Evolutionary conservation across 2,888 invertebrate genomes (phyloP).

Genomic region (Caenorhabditis sp.): DNA sequence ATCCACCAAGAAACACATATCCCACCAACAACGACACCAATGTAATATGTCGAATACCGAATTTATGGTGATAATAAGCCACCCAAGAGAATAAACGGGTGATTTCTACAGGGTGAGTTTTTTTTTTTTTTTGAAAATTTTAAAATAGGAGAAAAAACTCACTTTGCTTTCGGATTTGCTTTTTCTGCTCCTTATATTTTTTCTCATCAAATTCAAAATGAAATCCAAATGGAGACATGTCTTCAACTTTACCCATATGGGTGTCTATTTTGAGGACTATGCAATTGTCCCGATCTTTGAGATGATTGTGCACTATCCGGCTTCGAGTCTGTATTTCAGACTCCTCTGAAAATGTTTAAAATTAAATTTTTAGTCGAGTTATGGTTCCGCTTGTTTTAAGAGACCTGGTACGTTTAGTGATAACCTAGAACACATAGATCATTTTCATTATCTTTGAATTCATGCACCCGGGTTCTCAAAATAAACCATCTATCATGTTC

Average conservation of each 20-base stretch:
- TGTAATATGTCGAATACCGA: slow-evolving; percentile 56
- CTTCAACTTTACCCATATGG: slow-evolving; percentile 42
- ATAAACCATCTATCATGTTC: too few relatives aligned
- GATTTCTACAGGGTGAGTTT: slow-evolving; percentile 35
- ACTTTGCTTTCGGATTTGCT: slow-evolving; percentile 43
- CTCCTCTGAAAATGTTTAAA: slow-evolving; percentile 36
- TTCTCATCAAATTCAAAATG: slow-evolving; percentile 57
- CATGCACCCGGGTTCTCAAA: too few relatives aligned
- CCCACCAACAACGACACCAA: slow-evolving; percentile 46
- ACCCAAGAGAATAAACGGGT: slow-evolving; percentile 53
- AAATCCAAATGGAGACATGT: slow-evolving; percentile 55
- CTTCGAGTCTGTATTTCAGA: slow-evolving; percentile 50
- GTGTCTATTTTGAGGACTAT: slow-evolving; percentile 55
- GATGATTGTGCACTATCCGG: slow-evolving; percentile 49
- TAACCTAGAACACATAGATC: too few relatives aligned
- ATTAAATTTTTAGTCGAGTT: background rate
- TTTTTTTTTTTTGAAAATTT: background rate
- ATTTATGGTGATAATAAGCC: slow-evolving; percentile 60
- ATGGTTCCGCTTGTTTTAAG: too few relatives aligned
- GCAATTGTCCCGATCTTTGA: slow-evolving; percentile 53
- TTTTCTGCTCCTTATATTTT: slow-evolving; percentile 44
- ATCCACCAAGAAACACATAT: slow-evolving; percentile 55
- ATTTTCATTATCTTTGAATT: too few relatives aligned
- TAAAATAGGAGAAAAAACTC: background rate
- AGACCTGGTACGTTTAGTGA: too few relatives aligned